phyloP scores from a whole-genome alignment of 1,140 invertebrate species.

The silkworm (Bombyx mori) region DNA sequence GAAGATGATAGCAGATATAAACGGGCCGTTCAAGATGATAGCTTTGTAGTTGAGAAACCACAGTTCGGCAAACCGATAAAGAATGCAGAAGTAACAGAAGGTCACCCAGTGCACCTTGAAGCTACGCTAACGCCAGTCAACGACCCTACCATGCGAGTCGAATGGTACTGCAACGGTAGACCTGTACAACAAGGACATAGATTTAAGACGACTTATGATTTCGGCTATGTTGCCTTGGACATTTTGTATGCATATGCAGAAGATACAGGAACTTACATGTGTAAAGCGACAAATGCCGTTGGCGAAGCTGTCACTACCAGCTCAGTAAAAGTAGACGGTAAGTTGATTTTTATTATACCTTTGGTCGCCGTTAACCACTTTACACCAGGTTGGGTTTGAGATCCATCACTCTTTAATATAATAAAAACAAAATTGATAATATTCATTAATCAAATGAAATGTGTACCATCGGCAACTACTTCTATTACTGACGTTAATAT shows the following conservation, averaged over 20 bases:
- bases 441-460: slow-evolving; percentile 4
- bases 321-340: slow-evolving; percentile 86
- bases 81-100: slow-evolving; percentile 88
- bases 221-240: slow-evolving; percentile 95
- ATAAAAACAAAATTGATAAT: no score
- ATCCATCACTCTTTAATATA: no score
- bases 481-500: no score
- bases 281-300: slow-evolving; percentile 90
- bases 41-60: slow-evolving; percentile 84
- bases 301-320: slow-evolving; percentile 95
- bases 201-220: slow-evolving; percentile 95
- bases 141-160: slow-evolving; percentile 95
- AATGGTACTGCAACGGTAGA: slow-evolving; percentile 94
- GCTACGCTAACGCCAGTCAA: slow-evolving; percentile 95
- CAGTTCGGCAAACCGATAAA: slow-evolving; percentile 91
- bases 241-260: slow-evolving; percentile 97
- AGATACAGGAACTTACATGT: slow-evolving; percentile 96
- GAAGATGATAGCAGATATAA: slow-evolving; percentile 89
- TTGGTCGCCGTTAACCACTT: no score
- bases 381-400: no score
- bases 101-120: slow-evolving; percentile 94
- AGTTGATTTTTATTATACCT: slow-evolving; percentile 17
- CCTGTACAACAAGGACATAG: slow-evolving; percentile 91
- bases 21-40: slow-evolving; percentile 79
- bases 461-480: neutral